Evolutionary conservation across 2,113 vertebrate genomes (phyloP), one percentile per base, ranked within the genome.

Genomic region (Pelvicachromis taeniatus): DNA sequence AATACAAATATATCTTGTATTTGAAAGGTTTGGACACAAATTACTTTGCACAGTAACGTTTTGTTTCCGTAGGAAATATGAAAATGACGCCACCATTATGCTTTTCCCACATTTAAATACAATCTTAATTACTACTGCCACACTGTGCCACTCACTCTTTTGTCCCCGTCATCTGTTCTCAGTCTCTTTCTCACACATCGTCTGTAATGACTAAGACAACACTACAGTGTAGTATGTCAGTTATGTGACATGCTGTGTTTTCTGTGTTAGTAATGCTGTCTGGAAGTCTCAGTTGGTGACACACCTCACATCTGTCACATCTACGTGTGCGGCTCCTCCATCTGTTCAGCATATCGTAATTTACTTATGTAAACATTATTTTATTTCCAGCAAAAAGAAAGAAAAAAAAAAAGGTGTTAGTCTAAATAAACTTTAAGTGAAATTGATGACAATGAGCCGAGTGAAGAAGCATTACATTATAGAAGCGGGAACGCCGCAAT

Each of bases 241-340:
- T 42, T 65, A 82, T 80, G 77, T 73, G 3, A 52, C 55, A n/a
- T 12, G n/a, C 1, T 59, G 13, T 58, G 6, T 50, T 89, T 89
- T 52, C 56, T 82, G 87, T 45, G 42, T 92, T 93, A 91, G 80
- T 93, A 93, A 93, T 23, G 61, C 10, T 65, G 77, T 82, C 33
- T 56, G 19, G 0, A 50, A 2, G 42, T 61, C 29, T 85, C 79
- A 77, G 33, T 55, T 48, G 23, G 75, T 45, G 85, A 33, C 80
- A 86, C 85, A n/a, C 77, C 83, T 85, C 81, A 40, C 54, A 73
- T 56, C 48, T 82, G 23, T 78, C 53, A 77, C 42, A 77, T 83
- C 52, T 80, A 1, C 21, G 4, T 17, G 13, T 61, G 33, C 17
- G 16, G 21, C 61, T 58, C 6, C n/a, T 40, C 80, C 10, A 21